Conservation (phyloP, 2,113 vertebrate genomes). For the Anthoscopus minutus region DNA sequence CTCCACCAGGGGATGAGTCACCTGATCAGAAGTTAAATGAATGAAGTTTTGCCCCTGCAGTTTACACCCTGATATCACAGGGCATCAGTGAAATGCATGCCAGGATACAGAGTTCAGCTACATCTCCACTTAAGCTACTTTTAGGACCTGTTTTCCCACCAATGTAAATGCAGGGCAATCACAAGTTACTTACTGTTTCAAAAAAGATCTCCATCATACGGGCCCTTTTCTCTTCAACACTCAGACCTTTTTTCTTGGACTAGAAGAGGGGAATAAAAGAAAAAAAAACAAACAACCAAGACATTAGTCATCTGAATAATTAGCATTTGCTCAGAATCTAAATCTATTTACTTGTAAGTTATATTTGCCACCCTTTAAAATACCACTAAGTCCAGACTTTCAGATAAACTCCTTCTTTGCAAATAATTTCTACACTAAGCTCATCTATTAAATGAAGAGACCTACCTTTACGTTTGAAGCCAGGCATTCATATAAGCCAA, state of each 20-base stretch:
- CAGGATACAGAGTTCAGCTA: background rate
- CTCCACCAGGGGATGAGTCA: background rate
- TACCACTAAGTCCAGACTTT: background rate
- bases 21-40: background rate
- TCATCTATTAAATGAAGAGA: background rate
- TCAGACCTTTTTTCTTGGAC: constrained; percentile 96
- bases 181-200: constrained; percentile 82
- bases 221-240: constrained; percentile 90
- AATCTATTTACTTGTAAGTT: background rate
- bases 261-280: constrained; percentile 50
- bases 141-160: background rate
- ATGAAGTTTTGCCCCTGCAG: background rate
- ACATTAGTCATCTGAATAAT: background rate
- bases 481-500: background rate
- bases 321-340: background rate
- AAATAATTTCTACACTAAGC: background rate
- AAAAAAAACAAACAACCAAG: background rate
- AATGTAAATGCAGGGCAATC: background rate
- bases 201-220: constrained; percentile 99
- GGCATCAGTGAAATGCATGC: background rate
- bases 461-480: background rate
- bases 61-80: background rate
- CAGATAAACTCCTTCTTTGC: background rate
- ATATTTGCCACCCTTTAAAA: background rate
- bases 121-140: background rate